phyloP scores from a whole-genome alignment of 2,113 vertebrate species.

The Neotragus pygmaeus region DNA sequence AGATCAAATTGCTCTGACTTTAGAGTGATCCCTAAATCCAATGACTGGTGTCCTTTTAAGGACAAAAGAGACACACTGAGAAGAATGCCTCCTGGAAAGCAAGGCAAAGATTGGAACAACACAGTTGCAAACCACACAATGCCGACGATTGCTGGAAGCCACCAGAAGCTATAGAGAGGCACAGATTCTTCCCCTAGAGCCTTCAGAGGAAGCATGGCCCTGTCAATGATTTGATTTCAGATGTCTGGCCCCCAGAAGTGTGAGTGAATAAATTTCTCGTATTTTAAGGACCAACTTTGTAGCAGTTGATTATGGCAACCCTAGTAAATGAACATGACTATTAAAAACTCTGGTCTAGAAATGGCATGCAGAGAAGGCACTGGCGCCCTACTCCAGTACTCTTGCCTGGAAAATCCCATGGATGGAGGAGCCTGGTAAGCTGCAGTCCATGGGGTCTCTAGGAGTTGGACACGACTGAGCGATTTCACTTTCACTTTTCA shows the following conservation, averaged over 20 bases:
- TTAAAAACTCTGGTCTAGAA: background rate
- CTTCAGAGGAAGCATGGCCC: background rate
- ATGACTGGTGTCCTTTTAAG: background rate
- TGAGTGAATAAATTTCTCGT: background rate
- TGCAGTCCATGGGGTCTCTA: too few species aligned
- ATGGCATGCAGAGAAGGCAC: background rate
- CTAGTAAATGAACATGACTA: background rate
- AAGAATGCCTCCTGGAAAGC: background rate
- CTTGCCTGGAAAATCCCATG: too few species aligned
- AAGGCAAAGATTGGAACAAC: background rate
- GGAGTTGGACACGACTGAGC: too few species aligned
- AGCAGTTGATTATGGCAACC: background rate
- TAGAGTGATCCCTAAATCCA: background rate
- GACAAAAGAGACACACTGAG: background rate
- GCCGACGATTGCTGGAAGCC: background rate
- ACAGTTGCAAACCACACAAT: background rate
- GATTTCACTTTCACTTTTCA: too few species aligned
- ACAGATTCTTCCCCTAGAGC: background rate
- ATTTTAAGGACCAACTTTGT: background rate
- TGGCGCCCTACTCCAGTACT: too few species aligned
- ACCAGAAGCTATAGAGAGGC: background rate
- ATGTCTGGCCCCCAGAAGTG: background rate
- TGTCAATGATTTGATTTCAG: background rate
- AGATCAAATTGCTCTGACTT: background rate
- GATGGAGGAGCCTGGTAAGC: too few species aligned